phyloP scores from a whole-genome alignment of 2,797 vertebrate genomes.

The Typhlichthys subterraneus region DNA sequence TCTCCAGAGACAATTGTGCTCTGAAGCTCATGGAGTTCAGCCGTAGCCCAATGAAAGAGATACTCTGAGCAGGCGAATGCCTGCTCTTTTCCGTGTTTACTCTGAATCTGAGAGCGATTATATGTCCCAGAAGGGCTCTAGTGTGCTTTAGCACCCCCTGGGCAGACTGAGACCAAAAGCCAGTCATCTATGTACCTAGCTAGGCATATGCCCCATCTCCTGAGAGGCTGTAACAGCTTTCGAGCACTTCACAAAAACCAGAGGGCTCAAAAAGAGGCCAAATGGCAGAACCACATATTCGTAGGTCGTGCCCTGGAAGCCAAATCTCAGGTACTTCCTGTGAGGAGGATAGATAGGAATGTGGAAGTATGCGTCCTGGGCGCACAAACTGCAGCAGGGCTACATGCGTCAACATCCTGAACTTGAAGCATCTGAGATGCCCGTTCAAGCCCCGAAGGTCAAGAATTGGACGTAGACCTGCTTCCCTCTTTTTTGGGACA shows the following conservation, averaged over 20 bases:
- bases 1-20: too few species aligned
- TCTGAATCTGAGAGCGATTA: too few species aligned
- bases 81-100: too few species aligned
- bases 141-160: too few species aligned
- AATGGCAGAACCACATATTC: background rate
- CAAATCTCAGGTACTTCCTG: background rate
- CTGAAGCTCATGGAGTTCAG: too few species aligned
- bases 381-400: background rate
- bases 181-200: background rate
- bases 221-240: too few species aligned
- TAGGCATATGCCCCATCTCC: background rate
- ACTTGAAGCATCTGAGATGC: background rate
- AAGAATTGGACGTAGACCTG: background rate
- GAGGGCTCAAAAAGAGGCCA: background rate
- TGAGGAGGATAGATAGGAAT: background rate
- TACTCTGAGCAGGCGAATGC: too few species aligned
- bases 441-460: background rate
- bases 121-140: too few species aligned
- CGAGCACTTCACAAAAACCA: background rate
- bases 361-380: background rate
- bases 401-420: background rate
- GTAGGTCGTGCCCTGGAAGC: background rate
- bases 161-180: background rate
- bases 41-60: too few species aligned
- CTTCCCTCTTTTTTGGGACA: background rate